These are phyloP conservation scores for Albula goreensis DNA, from an alignment of 2,113 vertebrate species.

Conservation along the genomic window DNA sequence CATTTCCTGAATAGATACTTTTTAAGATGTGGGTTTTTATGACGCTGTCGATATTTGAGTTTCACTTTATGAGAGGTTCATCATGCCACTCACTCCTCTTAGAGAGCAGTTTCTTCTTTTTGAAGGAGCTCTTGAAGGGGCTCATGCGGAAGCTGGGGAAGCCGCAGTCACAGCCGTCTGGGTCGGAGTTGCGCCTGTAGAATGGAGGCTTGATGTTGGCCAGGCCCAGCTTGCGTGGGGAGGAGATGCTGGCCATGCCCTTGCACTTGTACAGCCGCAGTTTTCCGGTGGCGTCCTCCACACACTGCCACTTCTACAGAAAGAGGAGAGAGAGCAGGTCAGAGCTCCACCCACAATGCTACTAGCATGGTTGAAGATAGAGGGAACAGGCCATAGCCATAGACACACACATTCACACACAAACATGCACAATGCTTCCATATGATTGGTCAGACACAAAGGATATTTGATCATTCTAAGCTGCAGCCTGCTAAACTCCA, in stretches of 20 bases:
- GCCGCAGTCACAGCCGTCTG: constrained; percentile 75
- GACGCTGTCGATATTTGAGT: too few species aligned
- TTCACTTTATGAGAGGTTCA: constrained; percentile 8
- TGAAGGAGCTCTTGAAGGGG: constrained; percentile 63
- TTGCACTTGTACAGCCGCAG: constrained; percentile 92
- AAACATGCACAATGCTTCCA: background rate
- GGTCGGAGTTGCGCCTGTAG: constrained; percentile 55
- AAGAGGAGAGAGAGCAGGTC: background rate
- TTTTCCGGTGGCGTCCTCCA: constrained; percentile 85
- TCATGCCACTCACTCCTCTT: constrained; percentile 82
- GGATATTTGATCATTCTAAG: too few species aligned
- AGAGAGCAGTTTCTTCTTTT: constrained; percentile 80
- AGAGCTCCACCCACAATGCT: too few species aligned
- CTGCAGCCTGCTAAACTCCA: background rate
- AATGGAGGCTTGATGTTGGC: constrained; percentile 80
- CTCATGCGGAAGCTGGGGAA: constrained; percentile 64
- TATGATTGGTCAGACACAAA: too few species aligned
- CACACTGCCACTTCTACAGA: constrained; percentile 92
- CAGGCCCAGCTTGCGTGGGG: constrained; percentile 50
- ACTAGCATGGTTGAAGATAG: too few species aligned
- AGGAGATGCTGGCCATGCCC: constrained; percentile 54
- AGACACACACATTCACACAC: background rate
- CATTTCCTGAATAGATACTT: too few species aligned
- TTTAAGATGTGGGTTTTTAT: too few species aligned
- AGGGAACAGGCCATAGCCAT: background rate